A percentile compares a stretch with the other conserved stretches of the same genome.
phyloP scores from a whole-genome alignment of 2,797 vertebrate species.

The Rhinatrema bivittatum region DNA sequence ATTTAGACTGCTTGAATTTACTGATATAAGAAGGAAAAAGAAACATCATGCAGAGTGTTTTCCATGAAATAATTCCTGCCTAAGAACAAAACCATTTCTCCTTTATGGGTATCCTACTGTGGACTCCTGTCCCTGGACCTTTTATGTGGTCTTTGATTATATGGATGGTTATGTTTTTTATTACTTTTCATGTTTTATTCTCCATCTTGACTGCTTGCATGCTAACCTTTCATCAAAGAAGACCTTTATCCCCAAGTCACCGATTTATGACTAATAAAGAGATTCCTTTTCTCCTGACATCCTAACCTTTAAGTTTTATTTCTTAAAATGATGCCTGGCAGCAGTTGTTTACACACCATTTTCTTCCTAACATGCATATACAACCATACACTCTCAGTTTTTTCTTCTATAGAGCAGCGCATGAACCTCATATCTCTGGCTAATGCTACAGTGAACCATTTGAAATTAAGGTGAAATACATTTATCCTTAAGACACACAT shows the following conservation, averaged over 20 bases:
- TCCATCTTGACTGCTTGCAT: neutral
- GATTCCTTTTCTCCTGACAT: constrained; percentile 1
- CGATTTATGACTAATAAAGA: constrained; percentile 1
- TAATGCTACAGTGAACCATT: no score
- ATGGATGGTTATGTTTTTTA: constrained; percentile 9
- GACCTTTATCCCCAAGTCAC: neutral
- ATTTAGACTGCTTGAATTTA: neutral
- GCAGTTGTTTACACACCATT: neutral
- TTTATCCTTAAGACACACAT: no score
- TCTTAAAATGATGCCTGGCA: neutral
- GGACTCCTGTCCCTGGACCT: neutral
- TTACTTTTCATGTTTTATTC: neutral
- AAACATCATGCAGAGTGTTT: neutral
- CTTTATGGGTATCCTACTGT: neutral
- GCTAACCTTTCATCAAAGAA: neutral
- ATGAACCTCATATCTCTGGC: no score
- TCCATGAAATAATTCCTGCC: constrained; percentile 4
- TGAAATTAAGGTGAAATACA: no score
- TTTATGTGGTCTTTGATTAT: neutral
- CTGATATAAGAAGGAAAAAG: accelerated
- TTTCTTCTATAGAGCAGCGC: no score
- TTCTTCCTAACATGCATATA: no score
- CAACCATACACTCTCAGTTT: no score
- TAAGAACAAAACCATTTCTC: neutral
- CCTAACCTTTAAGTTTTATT: neutral